Evolutionary conservation across 2,113 vertebrate species (phyloP).

Genomic region (Cephalopterus ornatus): DNA sequence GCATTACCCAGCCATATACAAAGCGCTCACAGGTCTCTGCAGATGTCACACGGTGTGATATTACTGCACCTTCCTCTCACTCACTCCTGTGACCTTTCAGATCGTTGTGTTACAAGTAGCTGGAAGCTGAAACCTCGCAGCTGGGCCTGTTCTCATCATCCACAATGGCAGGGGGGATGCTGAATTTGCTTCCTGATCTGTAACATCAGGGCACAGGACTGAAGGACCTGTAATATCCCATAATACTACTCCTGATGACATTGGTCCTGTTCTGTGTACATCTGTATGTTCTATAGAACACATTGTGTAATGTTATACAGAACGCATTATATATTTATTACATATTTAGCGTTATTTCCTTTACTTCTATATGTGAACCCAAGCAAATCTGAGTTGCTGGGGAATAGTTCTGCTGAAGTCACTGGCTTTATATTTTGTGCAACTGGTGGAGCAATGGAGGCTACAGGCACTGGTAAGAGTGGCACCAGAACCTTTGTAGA

Average conservation of each 20-base stretch:
- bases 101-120: not conserved
- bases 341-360: not conserved
- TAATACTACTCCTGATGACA: not conserved
- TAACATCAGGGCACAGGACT: not conserved
- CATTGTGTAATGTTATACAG: not conserved
- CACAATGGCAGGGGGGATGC: not conserved
- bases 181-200: not conserved
- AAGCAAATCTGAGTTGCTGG: not conserved
- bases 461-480: not conserved
- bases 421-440: not conserved
- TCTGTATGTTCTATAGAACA: not conserved
- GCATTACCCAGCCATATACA: rapidly evolving
- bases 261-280: not conserved
- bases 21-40: rapidly evolving
- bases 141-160: not conserved
- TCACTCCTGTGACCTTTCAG: not conserved
- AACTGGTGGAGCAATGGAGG: not conserved
- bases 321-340: not conserved
- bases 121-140: not conserved
- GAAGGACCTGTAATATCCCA: not conserved
- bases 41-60: rapidly evolving
- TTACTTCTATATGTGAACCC: not conserved
- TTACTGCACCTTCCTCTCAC: not conserved
- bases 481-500: not conserved
- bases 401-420: not conserved